Percentiles rank a stretch among this genome's conserved stretches.
Conservation (phyloP, 2,888 invertebrate genomes). For the Noctua janthina region DNA sequence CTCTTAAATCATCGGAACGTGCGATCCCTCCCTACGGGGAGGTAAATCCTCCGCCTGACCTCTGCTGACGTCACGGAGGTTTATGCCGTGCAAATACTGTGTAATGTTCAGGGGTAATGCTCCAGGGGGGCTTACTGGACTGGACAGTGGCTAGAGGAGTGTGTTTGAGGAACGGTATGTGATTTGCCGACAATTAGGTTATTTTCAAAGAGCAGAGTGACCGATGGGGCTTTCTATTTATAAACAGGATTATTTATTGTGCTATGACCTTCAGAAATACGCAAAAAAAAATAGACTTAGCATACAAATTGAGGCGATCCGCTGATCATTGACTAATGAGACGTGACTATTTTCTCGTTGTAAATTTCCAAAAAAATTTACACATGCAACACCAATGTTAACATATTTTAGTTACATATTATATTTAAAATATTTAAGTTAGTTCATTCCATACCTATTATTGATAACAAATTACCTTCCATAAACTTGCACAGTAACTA, state of each 20-base stretch:
- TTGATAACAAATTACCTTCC: neutral
- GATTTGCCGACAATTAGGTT: constrained; percentile 9
- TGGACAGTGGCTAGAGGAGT: neutral
- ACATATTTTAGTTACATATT: neutral
- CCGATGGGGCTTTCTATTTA: neutral
- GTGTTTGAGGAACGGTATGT: neutral
- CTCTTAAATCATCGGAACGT: constrained; percentile 62
- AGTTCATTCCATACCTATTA: neutral
- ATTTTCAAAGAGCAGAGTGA: neutral
- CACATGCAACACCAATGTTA: neutral
- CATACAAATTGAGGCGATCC: too few species aligned
- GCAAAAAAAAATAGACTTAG: too few species aligned
- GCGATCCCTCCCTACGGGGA: constrained; percentile 54
- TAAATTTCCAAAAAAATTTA: neutral
- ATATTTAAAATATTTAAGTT: neutral
- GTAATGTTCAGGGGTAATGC: constrained; percentile 30
- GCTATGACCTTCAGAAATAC: too few species aligned
- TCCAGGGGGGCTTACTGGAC: constrained; percentile 8
- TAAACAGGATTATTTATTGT: neutral
- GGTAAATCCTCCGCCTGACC: constrained; percentile 48
- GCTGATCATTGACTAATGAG: too few species aligned
- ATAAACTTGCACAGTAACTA: neutral
- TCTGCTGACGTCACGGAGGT: constrained; percentile 57
- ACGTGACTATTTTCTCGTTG: too few species aligned
- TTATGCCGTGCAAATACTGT: constrained; percentile 46